Base-by-base conservation (phyloP, 2,797 vertebrate species). In the Alosa sapidissima region DNA sequence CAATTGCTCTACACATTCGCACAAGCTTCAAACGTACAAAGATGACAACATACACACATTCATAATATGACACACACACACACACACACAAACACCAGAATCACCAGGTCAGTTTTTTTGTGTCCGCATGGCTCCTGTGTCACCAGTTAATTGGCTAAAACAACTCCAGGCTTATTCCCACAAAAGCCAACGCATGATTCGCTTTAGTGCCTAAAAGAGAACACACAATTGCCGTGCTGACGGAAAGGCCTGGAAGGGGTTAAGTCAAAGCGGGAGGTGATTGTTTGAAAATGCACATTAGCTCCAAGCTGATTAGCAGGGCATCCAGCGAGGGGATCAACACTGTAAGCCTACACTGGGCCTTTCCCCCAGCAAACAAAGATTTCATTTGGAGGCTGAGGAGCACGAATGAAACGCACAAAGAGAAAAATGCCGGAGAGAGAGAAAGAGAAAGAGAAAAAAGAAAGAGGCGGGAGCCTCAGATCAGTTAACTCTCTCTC, bases 211-310 rank as follows among this genome's bases (percentile, higher is more conserved):
- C 52, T 84, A 24, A 84, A 75, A 86, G 84, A 86, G 60, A 84
- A 81, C 55, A 72, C 55, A 45, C 55, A 72, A 72, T 82, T 81
- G 65, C 65, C 78, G 81, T 52, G 11, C 45, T 54, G 24, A 81
- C 84, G 92, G 93, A 94, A 95, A 94, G 94, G 92, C 87, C 91
- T 91, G 94, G 91, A 95, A 94, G 94, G 92, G 96, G 96, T 97
- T 96, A 96, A 92, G 90, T 93, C 90, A 91, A 91, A 94, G 91
- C 90, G 93, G 93, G 89, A 93, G 89, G 92, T 89, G 93, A 95
- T 93, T 95, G 93, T 95, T 96, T 92, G 94, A 96, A 96, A 96
- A 95, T 96, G 95, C 94, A 94, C 95, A 96, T 96, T 96, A 95
- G 95, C 47, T 49, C 93, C 92, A 96, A 96, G 95, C 95, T 93